These are phyloP conservation scores for Ferrisia virgata DNA, from an alignment of 2,888 invertebrate species.

Conservation along the genomic window DNA sequence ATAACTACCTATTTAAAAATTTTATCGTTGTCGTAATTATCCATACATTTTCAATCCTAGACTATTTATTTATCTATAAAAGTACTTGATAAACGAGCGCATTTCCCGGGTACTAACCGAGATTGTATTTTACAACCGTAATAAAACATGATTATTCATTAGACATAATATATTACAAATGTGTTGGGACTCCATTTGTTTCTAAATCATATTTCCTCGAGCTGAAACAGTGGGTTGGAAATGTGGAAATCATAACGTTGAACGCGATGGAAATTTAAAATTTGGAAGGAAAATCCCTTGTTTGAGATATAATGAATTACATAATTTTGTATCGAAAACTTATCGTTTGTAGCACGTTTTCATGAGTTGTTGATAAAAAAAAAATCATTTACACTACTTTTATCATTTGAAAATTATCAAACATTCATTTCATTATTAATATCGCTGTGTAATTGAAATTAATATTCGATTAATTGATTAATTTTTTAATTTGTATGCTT, in stretches of 20 bases:
- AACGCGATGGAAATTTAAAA: not conserved
- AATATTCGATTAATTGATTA: not conserved
- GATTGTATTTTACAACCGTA: not conserved
- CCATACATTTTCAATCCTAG: not conserved
- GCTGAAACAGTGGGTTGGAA: too few species aligned
- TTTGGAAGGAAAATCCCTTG: not conserved
- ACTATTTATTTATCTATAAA: not conserved
- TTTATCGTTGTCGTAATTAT: not conserved
- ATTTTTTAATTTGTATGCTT: slow-evolving; percentile 47
- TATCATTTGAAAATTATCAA: not conserved
- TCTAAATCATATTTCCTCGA: too few species aligned
- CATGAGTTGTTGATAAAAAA: not conserved
- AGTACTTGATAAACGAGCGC: not conserved
- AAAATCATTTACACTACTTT: not conserved
- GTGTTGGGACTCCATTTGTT: too few species aligned
- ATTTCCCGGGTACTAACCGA: not conserved
- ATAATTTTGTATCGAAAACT: not conserved
- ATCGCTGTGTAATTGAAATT: not conserved
- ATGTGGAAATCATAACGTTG: not conserved
- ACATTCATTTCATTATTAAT: not conserved
- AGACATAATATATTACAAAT: not conserved
- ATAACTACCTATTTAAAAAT: not conserved
- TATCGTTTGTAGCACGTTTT: not conserved
- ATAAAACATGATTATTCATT: not conserved
- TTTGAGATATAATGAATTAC: not conserved